A percentile compares a stretch with the other conserved stretches of the same genome.
Conservation (phyloP, 2,113 vertebrate species). For the Calyptommatus sinebrachiatus region DNA sequence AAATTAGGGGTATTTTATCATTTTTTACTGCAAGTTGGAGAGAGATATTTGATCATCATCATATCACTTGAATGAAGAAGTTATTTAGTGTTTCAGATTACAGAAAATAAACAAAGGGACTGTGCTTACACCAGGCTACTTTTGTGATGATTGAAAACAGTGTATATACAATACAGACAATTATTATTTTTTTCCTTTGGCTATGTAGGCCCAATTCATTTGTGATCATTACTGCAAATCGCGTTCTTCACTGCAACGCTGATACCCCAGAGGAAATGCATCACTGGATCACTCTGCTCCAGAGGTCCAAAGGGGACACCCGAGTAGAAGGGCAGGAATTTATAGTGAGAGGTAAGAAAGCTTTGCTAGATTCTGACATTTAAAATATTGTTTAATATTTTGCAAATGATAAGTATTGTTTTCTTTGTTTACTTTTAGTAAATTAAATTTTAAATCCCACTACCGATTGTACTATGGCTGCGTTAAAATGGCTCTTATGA, state of each 20-base stretch:
- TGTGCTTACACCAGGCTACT: neutral
- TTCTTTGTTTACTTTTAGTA: too few species aligned
- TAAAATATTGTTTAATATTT: neutral
- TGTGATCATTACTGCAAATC: slow-evolving; percentile 95
- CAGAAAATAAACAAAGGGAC: slow-evolving; percentile 12
- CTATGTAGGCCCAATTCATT: slow-evolving; percentile 88
- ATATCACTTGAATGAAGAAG: slow-evolving; percentile 24
- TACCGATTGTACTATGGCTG: too few species aligned
- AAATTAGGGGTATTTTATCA: too few species aligned
- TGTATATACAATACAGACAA: slow-evolving; percentile 3
- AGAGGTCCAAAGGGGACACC: slow-evolving; percentile 93
- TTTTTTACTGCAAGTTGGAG: too few species aligned
- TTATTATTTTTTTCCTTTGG: slow-evolving; percentile 11
- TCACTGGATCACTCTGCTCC: slow-evolving; percentile 96
- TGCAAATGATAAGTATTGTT: neutral
- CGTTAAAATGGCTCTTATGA: too few species aligned
- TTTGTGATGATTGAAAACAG: neutral
- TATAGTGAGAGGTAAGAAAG: slow-evolving; percentile 88
- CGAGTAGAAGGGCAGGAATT: slow-evolving; percentile 96
- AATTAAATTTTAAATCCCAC: too few species aligned
- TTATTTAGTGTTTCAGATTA: slow-evolving; percentile 6
- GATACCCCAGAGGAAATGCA: slow-evolving; percentile 98
- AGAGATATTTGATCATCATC: too few species aligned
- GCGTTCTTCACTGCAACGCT: slow-evolving; percentile 93
- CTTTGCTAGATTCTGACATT: neutral